A percentile compares a stretch with the other conserved stretches of the same genome.
Conservation (phyloP, 1,140 invertebrate genomes). For the Meloidogyne chitwoodi region DNA sequence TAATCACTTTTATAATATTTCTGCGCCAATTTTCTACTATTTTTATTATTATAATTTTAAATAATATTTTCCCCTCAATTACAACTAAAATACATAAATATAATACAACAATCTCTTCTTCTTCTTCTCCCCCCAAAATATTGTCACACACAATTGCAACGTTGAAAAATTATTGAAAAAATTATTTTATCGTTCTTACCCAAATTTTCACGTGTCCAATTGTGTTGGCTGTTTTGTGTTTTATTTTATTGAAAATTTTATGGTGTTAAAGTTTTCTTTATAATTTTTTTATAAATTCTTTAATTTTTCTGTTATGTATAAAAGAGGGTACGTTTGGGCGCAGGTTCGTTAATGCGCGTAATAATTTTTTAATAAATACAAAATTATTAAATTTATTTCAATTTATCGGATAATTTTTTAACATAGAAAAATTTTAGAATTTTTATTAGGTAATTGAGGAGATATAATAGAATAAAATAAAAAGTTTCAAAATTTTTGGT, state of each 20-base stretch:
- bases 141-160: slow-evolving; percentile 2
- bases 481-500: no score
- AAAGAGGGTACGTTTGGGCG: not conserved
- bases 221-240: not conserved
- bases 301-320: not conserved
- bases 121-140: not conserved
- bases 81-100: not conserved
- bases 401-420: no score
- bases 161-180: not conserved
- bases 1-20: slow-evolving; percentile 5
- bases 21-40: not conserved
- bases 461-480: no score
- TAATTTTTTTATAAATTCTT: not conserved
- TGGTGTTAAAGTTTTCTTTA: not conserved
- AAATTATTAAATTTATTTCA: no score
- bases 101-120: not conserved
- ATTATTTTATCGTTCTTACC: not conserved
- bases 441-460: no score
- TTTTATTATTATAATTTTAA: not conserved
- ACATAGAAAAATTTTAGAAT: no score
- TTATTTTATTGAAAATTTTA: not conserved
- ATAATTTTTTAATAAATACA: not conserved
- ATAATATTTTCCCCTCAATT: not conserved
- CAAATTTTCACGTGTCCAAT: not conserved
- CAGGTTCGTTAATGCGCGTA: not conserved